Conservation (phyloP, 2,888 invertebrate genomes). For the Galeopsomyia nigrocyanea region DNA sequence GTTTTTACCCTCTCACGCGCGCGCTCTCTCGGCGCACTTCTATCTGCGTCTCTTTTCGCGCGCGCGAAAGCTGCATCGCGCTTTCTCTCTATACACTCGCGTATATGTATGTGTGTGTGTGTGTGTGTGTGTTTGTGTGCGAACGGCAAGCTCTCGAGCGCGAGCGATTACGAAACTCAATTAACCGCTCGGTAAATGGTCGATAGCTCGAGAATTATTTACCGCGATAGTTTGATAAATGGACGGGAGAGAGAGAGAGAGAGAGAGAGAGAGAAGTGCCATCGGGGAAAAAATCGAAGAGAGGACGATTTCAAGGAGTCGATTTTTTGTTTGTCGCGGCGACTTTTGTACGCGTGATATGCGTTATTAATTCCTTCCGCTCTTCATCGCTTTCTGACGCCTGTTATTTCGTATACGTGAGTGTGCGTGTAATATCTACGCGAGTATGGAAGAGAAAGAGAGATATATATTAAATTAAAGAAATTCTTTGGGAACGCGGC, state of each 20-base stretch:
- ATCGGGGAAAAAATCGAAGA: conserved; percentile 3
- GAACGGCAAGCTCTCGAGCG: conserved; percentile 34
- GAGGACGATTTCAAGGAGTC: conserved; percentile 42
- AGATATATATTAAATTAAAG: conserved; percentile 45
- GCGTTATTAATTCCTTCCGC: conserved; percentile 27
- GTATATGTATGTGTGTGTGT: background rate
- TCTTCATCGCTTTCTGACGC: background rate
- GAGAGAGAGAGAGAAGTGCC: background rate
- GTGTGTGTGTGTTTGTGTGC: background rate
- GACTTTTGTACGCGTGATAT: conserved; percentile 22
- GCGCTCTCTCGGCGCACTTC: background rate
- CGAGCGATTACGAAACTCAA: conserved; percentile 58
- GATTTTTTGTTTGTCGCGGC: conserved; percentile 24
- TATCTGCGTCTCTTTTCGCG: background rate
- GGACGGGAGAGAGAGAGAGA: conserved; percentile 26
- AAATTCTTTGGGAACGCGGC: conserved; percentile 40
- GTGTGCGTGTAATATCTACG: background rate
- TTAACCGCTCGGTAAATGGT: conserved; percentile 52
- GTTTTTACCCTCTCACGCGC: conserved; percentile 1
- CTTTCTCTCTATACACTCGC: conserved; percentile 7
- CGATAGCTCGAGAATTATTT: conserved; percentile 49
- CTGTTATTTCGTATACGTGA: background rate
- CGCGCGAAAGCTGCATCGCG: background rate
- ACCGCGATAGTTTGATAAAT: conserved; percentile 49
- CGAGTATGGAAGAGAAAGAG: background rate